These are phyloP conservation scores for Drosophila nannoptera DNA, from an alignment of 1,140 invertebrate genomes.

Conservation along the genomic window DNA sequence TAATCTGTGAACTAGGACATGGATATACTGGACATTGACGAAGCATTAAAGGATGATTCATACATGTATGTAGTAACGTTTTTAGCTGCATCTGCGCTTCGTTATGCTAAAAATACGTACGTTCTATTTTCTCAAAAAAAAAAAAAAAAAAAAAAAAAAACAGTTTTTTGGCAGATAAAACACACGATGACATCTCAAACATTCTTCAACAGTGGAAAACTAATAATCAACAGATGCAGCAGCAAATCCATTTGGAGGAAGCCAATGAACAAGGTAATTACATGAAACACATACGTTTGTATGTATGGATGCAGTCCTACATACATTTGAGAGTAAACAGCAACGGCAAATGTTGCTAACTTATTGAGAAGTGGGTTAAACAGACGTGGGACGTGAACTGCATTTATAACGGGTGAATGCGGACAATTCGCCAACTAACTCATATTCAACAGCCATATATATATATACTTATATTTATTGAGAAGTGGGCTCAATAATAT, in stretches of 20 bases:
- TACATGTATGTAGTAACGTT: conserved; percentile 69
- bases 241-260: conserved; percentile 43
- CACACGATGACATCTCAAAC: conserved; percentile 75
- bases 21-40: conserved; percentile 78
- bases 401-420: conserved; percentile 41
- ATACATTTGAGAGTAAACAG: too few relatives aligned
- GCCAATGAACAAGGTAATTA: conserved; percentile 62
- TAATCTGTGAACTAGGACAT: conserved; percentile 48
- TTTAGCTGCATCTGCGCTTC: conserved; percentile 18
- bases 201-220: conserved; percentile 77
- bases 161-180: conserved; percentile 77
- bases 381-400: conserved; percentile 46
- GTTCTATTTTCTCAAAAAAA: conserved; percentile 29
- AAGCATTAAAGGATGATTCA: conserved; percentile 78
- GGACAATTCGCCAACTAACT: conserved; percentile 23
- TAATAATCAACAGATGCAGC: conserved; percentile 61
- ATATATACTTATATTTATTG: not conserved
- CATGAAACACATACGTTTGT: conserved; percentile 18
- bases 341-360: conserved; percentile 44
- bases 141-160: conserved; percentile 2
- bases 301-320: not conserved
- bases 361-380: conserved; percentile 63
- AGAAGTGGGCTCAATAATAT: too few relatives aligned
- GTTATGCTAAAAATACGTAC: conserved; percentile 52
- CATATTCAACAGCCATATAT: not conserved